Conservation (phyloP, 1,140 invertebrate genomes). For the Heliconius eleuchia region DNA sequence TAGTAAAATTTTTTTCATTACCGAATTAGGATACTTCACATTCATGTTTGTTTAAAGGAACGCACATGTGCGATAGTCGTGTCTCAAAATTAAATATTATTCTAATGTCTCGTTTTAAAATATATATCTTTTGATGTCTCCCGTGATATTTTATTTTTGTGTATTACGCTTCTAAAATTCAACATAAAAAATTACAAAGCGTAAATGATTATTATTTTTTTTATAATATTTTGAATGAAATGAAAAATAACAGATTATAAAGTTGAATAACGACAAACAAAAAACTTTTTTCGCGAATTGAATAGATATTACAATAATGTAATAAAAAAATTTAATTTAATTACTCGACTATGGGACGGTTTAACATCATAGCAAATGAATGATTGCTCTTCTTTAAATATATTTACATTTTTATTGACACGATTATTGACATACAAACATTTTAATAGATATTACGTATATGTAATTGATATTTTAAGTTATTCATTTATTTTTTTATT, state of each 20-base stretch:
- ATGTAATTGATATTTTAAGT: background rate
- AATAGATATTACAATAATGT: slow-evolving; percentile 10
- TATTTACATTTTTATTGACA: slow-evolving; percentile 31
- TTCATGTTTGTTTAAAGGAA: slow-evolving; percentile 28
- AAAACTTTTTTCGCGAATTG: slow-evolving; percentile 4
- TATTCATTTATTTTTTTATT: background rate
- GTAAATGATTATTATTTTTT: background rate
- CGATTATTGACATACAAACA: slow-evolving; percentile 11
- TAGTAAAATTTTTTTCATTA: slow-evolving; percentile 57
- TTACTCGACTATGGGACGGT: background rate
- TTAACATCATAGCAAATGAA: slow-evolving; percentile 16
- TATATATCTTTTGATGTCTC: background rate
- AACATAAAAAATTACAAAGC: background rate
- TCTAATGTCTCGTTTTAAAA: background rate
- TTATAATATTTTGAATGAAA: too few species aligned
- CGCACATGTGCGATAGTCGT: slow-evolving; percentile 44
- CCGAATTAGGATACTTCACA: slow-evolving; percentile 29
- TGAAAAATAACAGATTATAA: too few species aligned
- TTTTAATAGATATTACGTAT: background rate
- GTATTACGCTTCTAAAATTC: background rate
- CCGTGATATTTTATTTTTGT: background rate
- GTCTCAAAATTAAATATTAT: slow-evolving; percentile 36
- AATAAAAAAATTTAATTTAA: background rate
- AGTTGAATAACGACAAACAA: background rate
- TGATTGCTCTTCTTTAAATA: slow-evolving; percentile 29